Conservation (phyloP, 1,140 invertebrate species). For the Hypsibius dujardini region DNA sequence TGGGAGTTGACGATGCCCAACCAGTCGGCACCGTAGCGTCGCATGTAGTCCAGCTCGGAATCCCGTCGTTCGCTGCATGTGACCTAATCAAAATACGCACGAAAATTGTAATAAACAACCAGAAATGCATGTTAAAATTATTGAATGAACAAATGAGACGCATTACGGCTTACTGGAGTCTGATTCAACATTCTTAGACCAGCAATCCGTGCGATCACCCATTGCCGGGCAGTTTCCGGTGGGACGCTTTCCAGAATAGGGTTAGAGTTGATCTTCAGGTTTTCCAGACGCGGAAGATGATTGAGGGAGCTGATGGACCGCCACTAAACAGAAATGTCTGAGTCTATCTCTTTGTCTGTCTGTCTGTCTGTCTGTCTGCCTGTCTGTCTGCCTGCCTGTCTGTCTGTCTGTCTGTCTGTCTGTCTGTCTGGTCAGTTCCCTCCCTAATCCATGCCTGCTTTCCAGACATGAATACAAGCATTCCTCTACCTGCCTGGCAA, state of each 20-base stretch:
- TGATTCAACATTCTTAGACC: constrained; percentile 35
- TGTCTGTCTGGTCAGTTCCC: no score
- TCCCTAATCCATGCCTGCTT: no score
- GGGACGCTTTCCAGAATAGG: constrained; percentile 48
- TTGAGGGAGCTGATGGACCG: constrained; percentile 58
- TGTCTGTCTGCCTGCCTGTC: no score
- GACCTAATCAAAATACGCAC: constrained; percentile 33
- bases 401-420: no score
- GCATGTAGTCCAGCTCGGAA: constrained; percentile 72
- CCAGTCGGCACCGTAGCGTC: constrained; percentile 56
- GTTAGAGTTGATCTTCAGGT: constrained; percentile 52
- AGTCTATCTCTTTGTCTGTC: no score
- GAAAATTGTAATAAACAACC: not conserved
- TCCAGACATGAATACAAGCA: no score
- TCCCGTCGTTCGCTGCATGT: constrained; percentile 48
- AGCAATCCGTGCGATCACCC: constrained; percentile 53
- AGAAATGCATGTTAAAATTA: not conserved
- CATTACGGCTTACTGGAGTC: constrained; percentile 26
- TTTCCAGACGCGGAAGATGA: constrained; percentile 50
- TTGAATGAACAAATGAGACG: not conserved
- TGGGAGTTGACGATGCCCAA: constrained; percentile 35
- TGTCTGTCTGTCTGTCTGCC: no score
- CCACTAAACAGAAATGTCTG: constrained; percentile 42
- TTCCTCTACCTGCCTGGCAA: no score
- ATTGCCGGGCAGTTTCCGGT: constrained; percentile 49